phyloP scores from a whole-genome alignment of 1,140 invertebrate species.

The Rhopalosiphum padi region DNA sequence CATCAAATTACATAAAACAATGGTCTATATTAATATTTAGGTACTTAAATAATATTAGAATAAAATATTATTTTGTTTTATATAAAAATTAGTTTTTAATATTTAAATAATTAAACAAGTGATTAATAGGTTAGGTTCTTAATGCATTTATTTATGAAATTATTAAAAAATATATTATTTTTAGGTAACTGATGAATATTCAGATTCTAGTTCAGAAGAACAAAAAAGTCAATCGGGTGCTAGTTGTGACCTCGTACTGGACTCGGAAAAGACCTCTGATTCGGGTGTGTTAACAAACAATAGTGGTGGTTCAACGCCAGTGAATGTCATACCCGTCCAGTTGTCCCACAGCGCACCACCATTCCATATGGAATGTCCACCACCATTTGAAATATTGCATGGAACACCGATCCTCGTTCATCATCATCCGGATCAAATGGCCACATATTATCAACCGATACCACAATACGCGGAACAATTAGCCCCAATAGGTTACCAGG shows the following conservation, averaged over 20 bases:
- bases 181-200: slow-evolving; percentile 61
- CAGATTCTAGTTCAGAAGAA: slow-evolving; percentile 61
- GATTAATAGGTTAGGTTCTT: background rate
- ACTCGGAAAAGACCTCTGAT: slow-evolving; percentile 61
- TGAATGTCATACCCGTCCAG: slow-evolving; percentile 56
- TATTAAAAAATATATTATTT: slow-evolving; percentile 37
- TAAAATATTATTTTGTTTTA: no score
- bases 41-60: background rate
- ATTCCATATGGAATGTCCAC: slow-evolving; percentile 48
- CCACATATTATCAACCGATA: slow-evolving; percentile 41
- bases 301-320: slow-evolving; percentile 59
- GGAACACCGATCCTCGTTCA: slow-evolving; percentile 16
- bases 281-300: slow-evolving; percentile 61
- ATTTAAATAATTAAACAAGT: background rate
- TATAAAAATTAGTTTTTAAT: background rate
- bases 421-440: slow-evolving; percentile 5
- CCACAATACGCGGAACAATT: slow-evolving; percentile 34
- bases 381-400: background rate
- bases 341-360: slow-evolving; percentile 33
- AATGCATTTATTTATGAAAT: background rate
- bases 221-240: slow-evolving; percentile 61
- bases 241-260: slow-evolving; percentile 60
- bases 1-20: no score
- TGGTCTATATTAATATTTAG: no score
- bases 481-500: background rate